These are phyloP conservation scores for Crotophaga sulcirostris DNA, from an alignment of 2,113 vertebrate genomes.

Conservation along the genomic window DNA sequence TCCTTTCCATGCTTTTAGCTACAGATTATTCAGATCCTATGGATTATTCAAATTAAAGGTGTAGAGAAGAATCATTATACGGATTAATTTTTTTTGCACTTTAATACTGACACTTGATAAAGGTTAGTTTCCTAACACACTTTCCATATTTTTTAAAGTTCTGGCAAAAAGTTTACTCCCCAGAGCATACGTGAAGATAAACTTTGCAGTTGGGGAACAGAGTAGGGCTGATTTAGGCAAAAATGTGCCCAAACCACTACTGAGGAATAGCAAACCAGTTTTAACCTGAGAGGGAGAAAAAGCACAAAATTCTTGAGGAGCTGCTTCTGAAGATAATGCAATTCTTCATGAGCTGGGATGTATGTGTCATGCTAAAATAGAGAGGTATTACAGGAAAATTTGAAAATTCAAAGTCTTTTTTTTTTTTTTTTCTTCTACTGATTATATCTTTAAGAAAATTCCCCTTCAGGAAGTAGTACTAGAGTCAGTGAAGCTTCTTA, in stretches of 20 bases:
- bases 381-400: neutral
- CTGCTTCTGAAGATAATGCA: neutral
- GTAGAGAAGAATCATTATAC: neutral
- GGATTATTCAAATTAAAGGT: neutral
- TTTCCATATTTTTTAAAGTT: neutral
- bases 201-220: neutral
- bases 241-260: rapidly evolving
- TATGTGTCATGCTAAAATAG: neutral
- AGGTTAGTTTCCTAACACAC: neutral
- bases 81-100: neutral
- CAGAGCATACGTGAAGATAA: neutral
- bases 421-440: neutral
- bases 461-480: slow-evolving; percentile 56
- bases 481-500: neutral
- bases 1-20: neutral
- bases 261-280: neutral
- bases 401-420: neutral
- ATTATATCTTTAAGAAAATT: slow-evolving; percentile 45
- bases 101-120: neutral
- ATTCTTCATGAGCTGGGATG: neutral
- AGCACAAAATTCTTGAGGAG: neutral
- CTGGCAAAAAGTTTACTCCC: neutral
- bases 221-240: neutral
- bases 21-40: neutral
- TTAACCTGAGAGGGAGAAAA: neutral